Evolutionary conservation across 1,140 invertebrate species (phyloP), one percentile per base, ranked within the genome.

Genomic region (Drosophila littoralis): DNA sequence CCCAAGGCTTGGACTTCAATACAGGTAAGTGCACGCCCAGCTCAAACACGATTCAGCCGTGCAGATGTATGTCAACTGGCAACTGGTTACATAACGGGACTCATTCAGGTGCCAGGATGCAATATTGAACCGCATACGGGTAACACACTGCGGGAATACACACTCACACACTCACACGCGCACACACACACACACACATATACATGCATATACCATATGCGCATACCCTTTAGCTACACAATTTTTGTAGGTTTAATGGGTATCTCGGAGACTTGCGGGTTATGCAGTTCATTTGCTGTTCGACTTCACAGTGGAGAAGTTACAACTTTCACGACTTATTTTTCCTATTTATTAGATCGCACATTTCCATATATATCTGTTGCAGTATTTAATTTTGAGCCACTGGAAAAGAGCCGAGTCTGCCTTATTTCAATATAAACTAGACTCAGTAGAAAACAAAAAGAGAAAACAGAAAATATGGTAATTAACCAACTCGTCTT

Each of bases 1-100:
- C 96, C 0, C 96, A 97, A 89, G 97, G 97, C 1, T 91, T 97
- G 3, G 95, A 96, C 59, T 97, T 96, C 81, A 95, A 96, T 80
- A 98, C 96, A 60, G 97, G 96, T 96, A 91, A 92, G 80, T 58
- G 2, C 12, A 6, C 28, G 15, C 9, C 8, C 15, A 17, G 10
- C 8, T 32, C 33, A 15, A n/a, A 32, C 42, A 45, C 15, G 13
- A 7, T 9, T 38, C 6, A 33, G 36, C 35, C 38, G 6, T 17
- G 17, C 15, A 28, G 46, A 36, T 22, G 28, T 12, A 12, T 22
- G 12, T n/a, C n/a, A n/a, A n/a, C n/a, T 55, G n/a, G 17, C 12
- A 28, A n/a, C 17, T 40, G 17, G 12, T 55, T 45, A 28, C 42
- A 57, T 46, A 33, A 43, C 38, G 13, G 7, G 22, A 28, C 22